phyloP scores from a whole-genome alignment of 2,113 vertebrate genomes.

The Neopipo cinnamomea region DNA sequence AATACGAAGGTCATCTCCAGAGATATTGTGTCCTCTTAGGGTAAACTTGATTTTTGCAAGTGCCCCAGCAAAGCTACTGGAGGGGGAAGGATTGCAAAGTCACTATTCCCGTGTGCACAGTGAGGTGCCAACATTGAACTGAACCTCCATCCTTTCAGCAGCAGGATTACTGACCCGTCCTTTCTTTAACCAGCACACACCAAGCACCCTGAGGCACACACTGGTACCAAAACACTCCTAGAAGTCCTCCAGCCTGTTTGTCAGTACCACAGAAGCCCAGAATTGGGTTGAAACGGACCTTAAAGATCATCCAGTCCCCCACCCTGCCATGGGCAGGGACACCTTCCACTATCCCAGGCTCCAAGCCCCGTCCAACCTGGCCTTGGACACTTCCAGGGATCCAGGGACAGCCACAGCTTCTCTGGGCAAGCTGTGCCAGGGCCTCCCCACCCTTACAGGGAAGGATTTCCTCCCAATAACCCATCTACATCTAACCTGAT shows the following conservation, averaged over 20 bases:
- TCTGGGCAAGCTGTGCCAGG: not conserved
- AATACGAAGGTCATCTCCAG: not conserved
- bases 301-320: accelerated
- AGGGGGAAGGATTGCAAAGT: not conserved
- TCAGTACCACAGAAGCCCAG: not conserved
- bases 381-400: not conserved
- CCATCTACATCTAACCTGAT: not conserved
- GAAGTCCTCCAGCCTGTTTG: not conserved
- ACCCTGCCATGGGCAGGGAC: not conserved
- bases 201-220: not conserved
- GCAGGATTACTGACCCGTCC: not conserved
- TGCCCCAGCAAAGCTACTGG: not conserved
- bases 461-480: not conserved
- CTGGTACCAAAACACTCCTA: not conserved
- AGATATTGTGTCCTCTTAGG: not conserved
- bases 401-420: not conserved
- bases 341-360: not conserved
- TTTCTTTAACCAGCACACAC: not conserved
- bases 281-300: not conserved
- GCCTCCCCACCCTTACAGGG: accelerated
- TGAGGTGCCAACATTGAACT: not conserved
- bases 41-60: not conserved
- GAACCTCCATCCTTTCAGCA: not conserved
- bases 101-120: not conserved
- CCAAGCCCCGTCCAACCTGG: not conserved